phyloP scores from a whole-genome alignment of 1,140 invertebrate genomes.

The Apolygus lucorum region DNA sequence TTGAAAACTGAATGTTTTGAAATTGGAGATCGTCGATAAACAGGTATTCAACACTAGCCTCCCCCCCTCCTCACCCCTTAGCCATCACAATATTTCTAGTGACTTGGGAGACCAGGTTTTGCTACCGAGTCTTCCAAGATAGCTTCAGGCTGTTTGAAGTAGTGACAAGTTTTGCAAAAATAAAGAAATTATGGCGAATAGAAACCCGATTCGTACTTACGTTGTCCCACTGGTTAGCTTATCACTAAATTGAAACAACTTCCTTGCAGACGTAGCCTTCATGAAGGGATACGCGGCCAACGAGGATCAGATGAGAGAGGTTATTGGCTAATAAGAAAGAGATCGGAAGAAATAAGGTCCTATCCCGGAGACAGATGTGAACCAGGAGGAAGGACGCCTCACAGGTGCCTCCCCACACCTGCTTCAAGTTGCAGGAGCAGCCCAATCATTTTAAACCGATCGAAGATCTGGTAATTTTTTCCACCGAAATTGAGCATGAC shows the following conservation, averaged over 20 bases:
- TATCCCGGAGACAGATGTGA: background rate
- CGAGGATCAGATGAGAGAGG: background rate
- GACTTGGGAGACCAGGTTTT: too few species aligned
- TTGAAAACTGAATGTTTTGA: too few species aligned
- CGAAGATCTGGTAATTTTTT: background rate
- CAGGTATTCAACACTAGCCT: too few species aligned
- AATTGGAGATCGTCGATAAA: too few species aligned
- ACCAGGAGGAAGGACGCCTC: slow-evolving; percentile 1
- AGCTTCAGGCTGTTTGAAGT: too few species aligned
- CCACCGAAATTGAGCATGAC: background rate
- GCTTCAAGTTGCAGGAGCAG: background rate
- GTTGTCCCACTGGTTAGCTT: background rate
- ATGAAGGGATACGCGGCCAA: background rate
- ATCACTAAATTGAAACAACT: background rate
- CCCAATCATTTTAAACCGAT: background rate
- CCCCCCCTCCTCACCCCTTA: too few species aligned
- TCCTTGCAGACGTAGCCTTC: background rate
- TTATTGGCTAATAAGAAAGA: background rate
- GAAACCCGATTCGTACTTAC: background rate
- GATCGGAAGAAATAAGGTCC: background rate
- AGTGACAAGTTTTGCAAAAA: too few species aligned
- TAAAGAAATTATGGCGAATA: too few species aligned
- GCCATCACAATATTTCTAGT: too few species aligned
- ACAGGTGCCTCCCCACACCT: slow-evolving; percentile 6
- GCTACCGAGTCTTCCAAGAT: too few species aligned